Percentiles rank a stretch among this genome's conserved stretches.
These are phyloP conservation scores for Hoplias malabaricus DNA, from an alignment of 2,113 vertebrate genomes.

Conservation along the genomic window DNA sequence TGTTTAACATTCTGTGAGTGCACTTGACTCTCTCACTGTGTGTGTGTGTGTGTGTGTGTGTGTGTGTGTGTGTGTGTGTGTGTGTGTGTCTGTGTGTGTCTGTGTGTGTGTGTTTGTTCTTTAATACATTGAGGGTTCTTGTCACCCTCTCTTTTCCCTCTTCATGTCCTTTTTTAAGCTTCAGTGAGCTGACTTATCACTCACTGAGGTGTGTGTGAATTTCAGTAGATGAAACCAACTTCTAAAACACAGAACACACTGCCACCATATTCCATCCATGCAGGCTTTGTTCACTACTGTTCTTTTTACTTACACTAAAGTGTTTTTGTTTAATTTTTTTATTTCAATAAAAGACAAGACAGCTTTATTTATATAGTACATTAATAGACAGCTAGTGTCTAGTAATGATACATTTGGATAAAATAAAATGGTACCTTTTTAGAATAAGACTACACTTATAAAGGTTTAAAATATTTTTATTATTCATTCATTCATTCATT, in stretches of 20 bases:
- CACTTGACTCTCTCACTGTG: background rate
- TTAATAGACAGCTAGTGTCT: too few relatives aligned
- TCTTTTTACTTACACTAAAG: too few relatives aligned
- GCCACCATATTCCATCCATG: background rate
- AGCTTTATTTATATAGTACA: too few relatives aligned
- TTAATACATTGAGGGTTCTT: conserved; percentile 11
- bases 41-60: conserved; percentile 1
- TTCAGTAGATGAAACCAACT: conserved; percentile 39
- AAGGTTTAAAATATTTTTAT: too few relatives aligned
- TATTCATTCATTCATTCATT: too few relatives aligned
- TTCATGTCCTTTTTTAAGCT: conserved; percentile 43
- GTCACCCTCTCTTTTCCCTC: conserved; percentile 42
- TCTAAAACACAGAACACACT: conserved; percentile 27
- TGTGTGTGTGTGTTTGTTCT: conserved; percentile 34
- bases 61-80: too few relatives aligned
- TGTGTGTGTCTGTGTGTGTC: background rate
- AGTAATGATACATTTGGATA: too few relatives aligned
- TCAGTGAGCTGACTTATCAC: conserved; percentile 59
- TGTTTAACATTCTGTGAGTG: background rate
- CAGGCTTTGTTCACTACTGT: background rate
- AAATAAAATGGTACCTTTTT: too few relatives aligned
- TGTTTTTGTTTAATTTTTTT: too few relatives aligned
- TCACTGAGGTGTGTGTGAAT: conserved; percentile 35
- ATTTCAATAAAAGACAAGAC: too few relatives aligned
- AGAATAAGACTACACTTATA: too few relatives aligned